Percentiles rank a stretch among this genome's conserved stretches.
Conservation (phyloP, 2,797 vertebrate genomes). For the Bufotes viridis region DNA sequence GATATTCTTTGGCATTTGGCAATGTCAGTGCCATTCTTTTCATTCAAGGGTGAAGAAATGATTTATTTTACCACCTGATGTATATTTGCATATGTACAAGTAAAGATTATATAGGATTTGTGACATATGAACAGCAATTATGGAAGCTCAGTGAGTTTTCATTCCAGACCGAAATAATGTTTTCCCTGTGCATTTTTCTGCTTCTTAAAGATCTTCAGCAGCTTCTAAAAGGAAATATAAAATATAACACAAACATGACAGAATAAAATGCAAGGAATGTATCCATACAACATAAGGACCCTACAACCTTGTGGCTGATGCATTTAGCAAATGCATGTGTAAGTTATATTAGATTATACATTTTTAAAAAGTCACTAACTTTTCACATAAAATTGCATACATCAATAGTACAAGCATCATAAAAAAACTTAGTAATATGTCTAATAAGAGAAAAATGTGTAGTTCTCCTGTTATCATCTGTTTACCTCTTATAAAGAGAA, state of each 20-base stretch:
- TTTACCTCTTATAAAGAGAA: too few species aligned
- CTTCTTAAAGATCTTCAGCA: neutral
- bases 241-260: neutral
- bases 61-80: constrained; percentile 26
- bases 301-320: neutral
- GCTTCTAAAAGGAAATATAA: neutral
- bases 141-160: neutral
- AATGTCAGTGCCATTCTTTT: constrained; percentile 21
- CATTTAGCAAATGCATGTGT: neutral
- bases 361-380: neutral
- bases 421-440: too few species aligned
- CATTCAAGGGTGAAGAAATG: neutral
- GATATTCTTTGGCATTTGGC: constrained; percentile 8
- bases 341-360: neutral
- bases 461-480: too few species aligned
- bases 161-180: neutral
- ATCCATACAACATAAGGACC: neutral
- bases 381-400: too few species aligned
- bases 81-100: constrained; percentile 36
- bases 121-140: constrained; percentile 14
- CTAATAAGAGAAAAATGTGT: too few species aligned
- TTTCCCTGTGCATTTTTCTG: neutral
- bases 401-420: too few species aligned
- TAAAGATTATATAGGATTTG: constrained; percentile 27
- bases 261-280: neutral